A percentile compares a stretch with the other conserved stretches of the same genome.
phyloP scores from a whole-genome alignment of 2,888 invertebrate genomes.

The Habroteleia sp. region DNA sequence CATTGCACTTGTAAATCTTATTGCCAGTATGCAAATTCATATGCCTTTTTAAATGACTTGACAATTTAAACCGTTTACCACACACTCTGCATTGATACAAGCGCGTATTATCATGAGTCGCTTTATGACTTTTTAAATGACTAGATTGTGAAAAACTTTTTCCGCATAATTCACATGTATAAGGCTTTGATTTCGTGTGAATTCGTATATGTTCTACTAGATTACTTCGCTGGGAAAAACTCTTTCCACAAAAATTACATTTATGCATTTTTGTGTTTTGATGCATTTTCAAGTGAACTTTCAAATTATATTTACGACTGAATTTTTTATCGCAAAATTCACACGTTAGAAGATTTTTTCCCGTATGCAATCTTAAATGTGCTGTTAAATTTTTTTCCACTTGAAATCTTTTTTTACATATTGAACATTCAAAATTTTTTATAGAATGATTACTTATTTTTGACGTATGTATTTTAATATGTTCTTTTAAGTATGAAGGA shows the following conservation, averaged over 20 bases:
- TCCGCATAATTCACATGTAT: conserved; percentile 74
- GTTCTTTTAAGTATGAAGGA: conserved; percentile 79
- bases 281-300: conserved; percentile 77
- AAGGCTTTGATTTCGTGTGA: conserved; percentile 78
- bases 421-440: conserved; percentile 71
- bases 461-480: conserved; percentile 75
- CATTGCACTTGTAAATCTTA: conserved; percentile 78
- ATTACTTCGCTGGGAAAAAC: conserved; percentile 76
- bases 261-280: conserved; percentile 73
- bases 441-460: conserved; percentile 31
- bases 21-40: conserved; percentile 73
- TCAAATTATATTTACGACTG: conserved; percentile 76
- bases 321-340: conserved; percentile 80
- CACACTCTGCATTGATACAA: conserved; percentile 77
- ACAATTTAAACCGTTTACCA: conserved; percentile 77
- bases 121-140: conserved; percentile 77
- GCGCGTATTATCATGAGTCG: conserved; percentile 72
- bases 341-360: conserved; percentile 75
- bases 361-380: conserved; percentile 75
- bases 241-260: conserved; percentile 77
- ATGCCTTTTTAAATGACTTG: conserved; percentile 78
- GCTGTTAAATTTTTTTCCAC: conserved; percentile 74
- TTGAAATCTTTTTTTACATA: conserved; percentile 74
- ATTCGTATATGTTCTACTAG: conserved; percentile 77
- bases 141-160: conserved; percentile 78